Percentiles rank a stretch among this genome's conserved stretches.
Conservation (phyloP, 2,113 vertebrate genomes). For the Regulus satrapa region DNA sequence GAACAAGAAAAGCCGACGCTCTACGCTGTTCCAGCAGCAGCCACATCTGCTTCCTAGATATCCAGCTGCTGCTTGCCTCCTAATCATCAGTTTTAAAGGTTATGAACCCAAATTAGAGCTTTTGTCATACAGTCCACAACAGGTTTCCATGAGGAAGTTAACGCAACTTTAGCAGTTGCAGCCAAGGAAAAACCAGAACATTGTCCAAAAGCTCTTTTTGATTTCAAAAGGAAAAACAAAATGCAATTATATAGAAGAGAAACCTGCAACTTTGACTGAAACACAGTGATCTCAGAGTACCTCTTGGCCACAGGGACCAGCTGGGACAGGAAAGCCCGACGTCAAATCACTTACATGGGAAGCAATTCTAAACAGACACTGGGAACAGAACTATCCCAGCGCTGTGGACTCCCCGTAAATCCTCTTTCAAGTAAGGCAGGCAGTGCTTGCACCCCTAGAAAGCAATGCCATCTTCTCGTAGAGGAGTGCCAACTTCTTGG, state of each 20-base stretch:
- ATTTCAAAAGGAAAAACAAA: constrained; percentile 41
- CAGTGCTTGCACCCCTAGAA: not conserved
- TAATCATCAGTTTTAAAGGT: not conserved
- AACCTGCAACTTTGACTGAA: constrained; percentile 33
- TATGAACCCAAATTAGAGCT: not conserved
- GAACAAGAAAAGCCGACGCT: not conserved
- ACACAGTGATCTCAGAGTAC: constrained; percentile 31
- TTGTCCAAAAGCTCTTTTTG: constrained; percentile 38
- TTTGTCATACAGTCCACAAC: not conserved
- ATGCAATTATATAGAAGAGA: constrained; percentile 61
- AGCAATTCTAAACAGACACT: not conserved
- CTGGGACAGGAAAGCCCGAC: not conserved
- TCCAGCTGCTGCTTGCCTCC: not conserved
- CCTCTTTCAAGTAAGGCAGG: constrained; percentile 28
- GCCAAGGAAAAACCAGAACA: constrained; percentile 1
- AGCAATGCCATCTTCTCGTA: not conserved
- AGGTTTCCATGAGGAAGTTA: not conserved
- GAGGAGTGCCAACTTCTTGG: not conserved
- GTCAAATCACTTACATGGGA: not conserved
- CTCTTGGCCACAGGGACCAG: not conserved
- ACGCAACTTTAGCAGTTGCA: not conserved
- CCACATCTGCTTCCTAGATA: not conserved
- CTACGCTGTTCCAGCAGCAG: not conserved
- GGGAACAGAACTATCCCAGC: constrained; percentile 17
- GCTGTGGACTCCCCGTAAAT: constrained; percentile 18